Percentiles rank a stretch among this genome's conserved stretches.
Evolutionary conservation across 2,888 invertebrate genomes (phyloP).

Genomic region (Andrena fulva): DNA sequence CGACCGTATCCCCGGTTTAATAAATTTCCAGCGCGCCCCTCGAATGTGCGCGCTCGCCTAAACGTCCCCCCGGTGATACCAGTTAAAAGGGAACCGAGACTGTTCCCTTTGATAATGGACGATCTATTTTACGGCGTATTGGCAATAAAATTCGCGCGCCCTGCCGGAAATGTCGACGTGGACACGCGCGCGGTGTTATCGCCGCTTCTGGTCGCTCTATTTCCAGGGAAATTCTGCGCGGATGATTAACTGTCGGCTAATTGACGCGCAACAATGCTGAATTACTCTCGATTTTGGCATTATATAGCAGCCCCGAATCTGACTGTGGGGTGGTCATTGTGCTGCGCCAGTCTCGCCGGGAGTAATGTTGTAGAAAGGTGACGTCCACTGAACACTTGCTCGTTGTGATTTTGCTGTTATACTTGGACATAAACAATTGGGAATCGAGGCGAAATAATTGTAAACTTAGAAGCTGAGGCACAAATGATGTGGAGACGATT

Average conservation of each 20-base stretch:
- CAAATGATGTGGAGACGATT: too few relatives aligned
- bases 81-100: slow-evolving; percentile 29
- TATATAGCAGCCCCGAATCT: slow-evolving; percentile 11
- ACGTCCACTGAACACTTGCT: neutral
- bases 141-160: slow-evolving; percentile 7
- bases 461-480: too few relatives aligned
- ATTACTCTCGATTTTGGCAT: slow-evolving; percentile 35
- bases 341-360: too few relatives aligned
- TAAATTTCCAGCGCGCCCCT: slow-evolving; percentile 35
- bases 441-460: too few relatives aligned
- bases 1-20: slow-evolving; percentile 39
- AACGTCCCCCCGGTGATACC: neutral
- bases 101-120: slow-evolving; percentile 34
- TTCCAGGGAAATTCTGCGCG: slow-evolving; percentile 5
- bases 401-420: neutral
- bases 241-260: slow-evolving; percentile 31
- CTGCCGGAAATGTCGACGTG: slow-evolving; percentile 6
- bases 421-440: neutral
- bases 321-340: neutral
- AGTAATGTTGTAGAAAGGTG: neutral
- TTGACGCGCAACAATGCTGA: slow-evolving; percentile 26
- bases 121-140: slow-evolving; percentile 24
- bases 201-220: neutral
- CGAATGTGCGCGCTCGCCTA: slow-evolving; percentile 26
- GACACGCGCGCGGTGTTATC: neutral